Percentiles rank a stretch among this genome's conserved stretches.
Evolutionary conservation across 2,888 invertebrate species (phyloP).

Genomic region (Sclerodermus sp.): DNA sequence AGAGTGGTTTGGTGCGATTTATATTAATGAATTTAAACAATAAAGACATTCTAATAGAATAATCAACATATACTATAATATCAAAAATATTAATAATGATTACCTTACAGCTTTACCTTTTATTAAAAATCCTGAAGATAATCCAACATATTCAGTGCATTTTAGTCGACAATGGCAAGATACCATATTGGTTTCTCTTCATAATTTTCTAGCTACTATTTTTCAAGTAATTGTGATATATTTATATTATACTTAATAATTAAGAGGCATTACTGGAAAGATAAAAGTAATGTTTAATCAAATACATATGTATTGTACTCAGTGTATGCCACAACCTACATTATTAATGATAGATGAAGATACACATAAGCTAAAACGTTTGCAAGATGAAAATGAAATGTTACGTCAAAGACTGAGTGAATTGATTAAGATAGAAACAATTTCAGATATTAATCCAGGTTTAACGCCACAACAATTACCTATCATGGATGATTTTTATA

Average conservation of each 20-base stretch:
- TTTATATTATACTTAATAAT: conserved; percentile 4
- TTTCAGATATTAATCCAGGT: conserved; percentile 66
- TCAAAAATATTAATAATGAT: conserved; percentile 5
- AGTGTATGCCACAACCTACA: conserved; percentile 86
- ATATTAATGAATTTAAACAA: no score
- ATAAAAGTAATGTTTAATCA: no score
- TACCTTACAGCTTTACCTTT: conserved; percentile 79
- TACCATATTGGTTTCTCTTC: conserved; percentile 84
- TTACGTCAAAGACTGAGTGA: conserved; percentile 65
- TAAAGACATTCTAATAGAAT: no score
- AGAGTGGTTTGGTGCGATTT: conserved; percentile 91
- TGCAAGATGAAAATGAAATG: conserved; percentile 82
- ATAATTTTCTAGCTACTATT: conserved; percentile 90
- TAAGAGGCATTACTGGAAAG: no score
- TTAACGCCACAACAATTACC: conserved; percentile 74
- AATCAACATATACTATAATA: conserved; percentile 6
- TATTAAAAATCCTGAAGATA: conserved; percentile 88
- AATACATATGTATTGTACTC: no score
- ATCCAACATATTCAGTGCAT: conserved; percentile 81
- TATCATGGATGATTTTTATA: conserved; percentile 88
- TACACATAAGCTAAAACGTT: conserved; percentile 73
- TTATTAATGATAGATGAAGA: conserved; percentile 86
- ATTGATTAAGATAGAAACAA: conserved; percentile 60
- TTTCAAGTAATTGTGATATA: conserved; percentile 63
- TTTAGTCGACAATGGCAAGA: conserved; percentile 96